A percentile compares a stretch with the other conserved stretches of the same genome.
These are phyloP conservation scores for Myotis myotis DNA, from an alignment of 2,797 vertebrate genomes.

Conservation along the genomic window DNA sequence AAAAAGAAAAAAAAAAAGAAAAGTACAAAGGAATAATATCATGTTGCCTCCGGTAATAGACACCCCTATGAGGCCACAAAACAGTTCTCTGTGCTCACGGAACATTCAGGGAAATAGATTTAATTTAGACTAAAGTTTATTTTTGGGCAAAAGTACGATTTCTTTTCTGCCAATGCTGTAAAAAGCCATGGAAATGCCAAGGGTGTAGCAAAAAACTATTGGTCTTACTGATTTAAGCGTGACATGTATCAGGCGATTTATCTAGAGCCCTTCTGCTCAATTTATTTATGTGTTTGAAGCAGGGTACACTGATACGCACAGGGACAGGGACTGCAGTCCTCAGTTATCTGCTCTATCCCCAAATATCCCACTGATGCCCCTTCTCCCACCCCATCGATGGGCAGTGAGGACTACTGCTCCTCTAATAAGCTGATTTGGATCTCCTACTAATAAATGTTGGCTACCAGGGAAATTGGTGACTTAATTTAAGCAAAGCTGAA, in stretches of 20 bases:
- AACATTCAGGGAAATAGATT: background rate
- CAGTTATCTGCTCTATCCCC: background rate
- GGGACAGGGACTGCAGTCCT: background rate
- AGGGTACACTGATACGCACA: background rate
- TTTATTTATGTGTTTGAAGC: background rate
- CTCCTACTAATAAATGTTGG: background rate
- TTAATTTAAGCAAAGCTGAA: background rate
- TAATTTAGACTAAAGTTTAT: slow-evolving; percentile 1
- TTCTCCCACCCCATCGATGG: background rate
- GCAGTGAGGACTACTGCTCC: background rate
- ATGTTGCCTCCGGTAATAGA: background rate
- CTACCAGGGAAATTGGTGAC: background rate
- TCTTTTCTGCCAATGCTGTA: background rate
- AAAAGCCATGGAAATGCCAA: slow-evolving; percentile 11
- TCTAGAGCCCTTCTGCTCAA: background rate
- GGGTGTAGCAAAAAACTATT: background rate
- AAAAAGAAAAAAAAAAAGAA: too few species aligned
- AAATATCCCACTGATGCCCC: rapidly evolving
- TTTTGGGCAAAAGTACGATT: slow-evolving; percentile 33
- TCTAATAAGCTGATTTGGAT: background rate
- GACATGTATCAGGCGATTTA: background rate
- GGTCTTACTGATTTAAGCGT: background rate
- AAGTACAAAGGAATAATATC: background rate
- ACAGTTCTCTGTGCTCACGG: background rate
- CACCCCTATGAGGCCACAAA: background rate